Conservation (phyloP, 1,140 invertebrate species). For the Thereuonema tuberculata region DNA sequence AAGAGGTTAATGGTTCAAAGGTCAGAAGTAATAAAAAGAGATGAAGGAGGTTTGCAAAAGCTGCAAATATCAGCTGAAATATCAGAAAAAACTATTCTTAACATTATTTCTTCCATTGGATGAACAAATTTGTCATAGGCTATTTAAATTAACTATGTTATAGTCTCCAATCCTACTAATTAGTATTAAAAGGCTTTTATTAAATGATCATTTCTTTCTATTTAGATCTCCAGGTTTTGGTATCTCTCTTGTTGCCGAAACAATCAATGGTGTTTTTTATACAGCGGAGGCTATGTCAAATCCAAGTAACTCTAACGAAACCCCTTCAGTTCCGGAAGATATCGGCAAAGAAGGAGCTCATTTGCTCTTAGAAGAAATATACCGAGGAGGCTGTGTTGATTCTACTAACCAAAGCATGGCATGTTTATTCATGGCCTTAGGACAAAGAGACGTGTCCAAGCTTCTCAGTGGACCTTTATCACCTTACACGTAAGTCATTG, state of each 20-base stretch:
- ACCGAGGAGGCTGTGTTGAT: conserved; percentile 80
- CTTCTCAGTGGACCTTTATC: conserved; percentile 55
- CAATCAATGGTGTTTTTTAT: conserved; percentile 66
- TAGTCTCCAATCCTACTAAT: no score
- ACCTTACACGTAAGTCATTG: conserved; percentile 44
- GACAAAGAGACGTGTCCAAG: conserved; percentile 92
- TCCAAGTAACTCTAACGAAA: conserved; percentile 31
- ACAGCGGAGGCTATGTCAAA: conserved; percentile 39
- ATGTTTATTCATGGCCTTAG: conserved; percentile 78
- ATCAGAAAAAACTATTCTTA: no score
- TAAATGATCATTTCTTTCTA: background rate
- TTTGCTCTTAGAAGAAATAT: conserved; percentile 76
- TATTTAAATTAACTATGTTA: no score
- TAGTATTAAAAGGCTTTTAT: no score
- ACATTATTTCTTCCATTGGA: no score
- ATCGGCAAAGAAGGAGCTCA: conserved; percentile 68
- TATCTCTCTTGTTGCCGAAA: conserved; percentile 81
- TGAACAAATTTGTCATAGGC: no score
- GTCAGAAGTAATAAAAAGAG: no score
- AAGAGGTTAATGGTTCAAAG: no score
- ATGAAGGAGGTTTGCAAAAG: no score
- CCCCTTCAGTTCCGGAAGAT: conserved; percentile 66
- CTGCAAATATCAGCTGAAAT: no score
- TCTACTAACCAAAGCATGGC: conserved; percentile 73
- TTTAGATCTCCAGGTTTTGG: conserved; percentile 59